Conservation (phyloP, 2,797 vertebrate genomes). For the Poeciliopsis infans region DNA sequence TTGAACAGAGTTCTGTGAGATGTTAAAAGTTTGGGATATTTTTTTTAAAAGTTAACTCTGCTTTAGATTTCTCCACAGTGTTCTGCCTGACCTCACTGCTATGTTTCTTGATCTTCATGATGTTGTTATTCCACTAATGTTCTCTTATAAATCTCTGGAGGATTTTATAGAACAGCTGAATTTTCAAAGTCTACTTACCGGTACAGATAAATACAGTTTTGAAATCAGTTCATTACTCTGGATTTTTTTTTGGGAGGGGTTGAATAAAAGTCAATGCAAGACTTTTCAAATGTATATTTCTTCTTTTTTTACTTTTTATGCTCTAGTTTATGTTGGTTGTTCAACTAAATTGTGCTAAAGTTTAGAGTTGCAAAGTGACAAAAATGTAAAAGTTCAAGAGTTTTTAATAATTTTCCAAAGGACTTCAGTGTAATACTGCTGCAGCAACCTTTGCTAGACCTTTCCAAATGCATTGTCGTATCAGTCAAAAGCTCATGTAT, state of each 20-base stretch:
- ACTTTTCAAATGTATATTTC: not conserved
- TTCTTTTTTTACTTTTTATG: not conserved
- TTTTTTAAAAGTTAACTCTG: not conserved
- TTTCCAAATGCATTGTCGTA: not conserved
- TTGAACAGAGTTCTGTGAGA: not conserved
- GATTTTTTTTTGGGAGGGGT: not conserved
- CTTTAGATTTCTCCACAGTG: not conserved
- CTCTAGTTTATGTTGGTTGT: not conserved
- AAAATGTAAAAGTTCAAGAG: not conserved
- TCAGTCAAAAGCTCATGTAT: not conserved
- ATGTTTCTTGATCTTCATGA: not conserved
- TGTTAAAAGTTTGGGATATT: not conserved
- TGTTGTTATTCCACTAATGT: not conserved
- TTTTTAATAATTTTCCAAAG: not conserved
- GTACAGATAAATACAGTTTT: not conserved
- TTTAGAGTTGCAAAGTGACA: not conserved
- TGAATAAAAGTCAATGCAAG: not conserved
- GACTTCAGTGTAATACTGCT: constrained; percentile 1
- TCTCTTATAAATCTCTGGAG: not conserved
- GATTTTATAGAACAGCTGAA: not conserved
- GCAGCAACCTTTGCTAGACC: constrained; percentile 3
- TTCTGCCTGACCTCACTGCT: not conserved
- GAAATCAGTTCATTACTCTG: not conserved
- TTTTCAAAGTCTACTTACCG: not conserved
- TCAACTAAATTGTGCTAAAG: not conserved